These are phyloP conservation scores for Lochmaea crataegi DNA, from an alignment of 2,888 invertebrate genomes.

Conservation along the genomic window DNA sequence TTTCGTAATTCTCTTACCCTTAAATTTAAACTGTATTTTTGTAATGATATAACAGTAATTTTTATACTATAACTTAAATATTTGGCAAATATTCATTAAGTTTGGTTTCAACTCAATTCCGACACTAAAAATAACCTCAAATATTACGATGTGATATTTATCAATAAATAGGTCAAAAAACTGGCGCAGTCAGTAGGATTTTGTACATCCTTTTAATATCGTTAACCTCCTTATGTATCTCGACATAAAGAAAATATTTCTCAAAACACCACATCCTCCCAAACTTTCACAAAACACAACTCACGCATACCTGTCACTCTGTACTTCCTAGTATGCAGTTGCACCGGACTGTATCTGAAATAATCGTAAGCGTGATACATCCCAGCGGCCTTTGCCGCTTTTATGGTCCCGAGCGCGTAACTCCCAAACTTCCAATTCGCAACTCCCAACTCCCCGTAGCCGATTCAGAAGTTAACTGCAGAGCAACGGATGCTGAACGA, in stretches of 20 bases:
- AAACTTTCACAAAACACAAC: slow-evolving; percentile 9
- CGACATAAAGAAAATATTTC: neutral
- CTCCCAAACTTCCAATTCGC: slow-evolving; percentile 31
- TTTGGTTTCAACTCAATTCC: neutral
- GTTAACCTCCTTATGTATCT: neutral
- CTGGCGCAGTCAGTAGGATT: slow-evolving; percentile 18
- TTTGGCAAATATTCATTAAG: no score
- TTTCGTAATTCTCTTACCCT: no score
- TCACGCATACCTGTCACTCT: slow-evolving; percentile 41
- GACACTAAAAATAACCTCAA: neutral
- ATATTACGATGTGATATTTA: neutral
- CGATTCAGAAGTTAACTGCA: slow-evolving; percentile 41
- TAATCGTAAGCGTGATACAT: slow-evolving; percentile 50
- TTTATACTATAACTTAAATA: no score
- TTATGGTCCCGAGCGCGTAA: slow-evolving; percentile 17
- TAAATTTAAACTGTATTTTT: no score
- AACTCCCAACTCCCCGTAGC: slow-evolving; percentile 30
- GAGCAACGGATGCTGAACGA: slow-evolving; percentile 40
- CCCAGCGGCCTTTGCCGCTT: slow-evolving; percentile 21
- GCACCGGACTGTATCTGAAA: slow-evolving; percentile 46
- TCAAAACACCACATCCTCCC: neutral
- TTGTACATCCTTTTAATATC: neutral
- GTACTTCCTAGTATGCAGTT: slow-evolving; percentile 36
- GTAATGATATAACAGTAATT: no score
- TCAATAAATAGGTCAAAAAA: neutral